phyloP scores from a whole-genome alignment of 2,113 vertebrate species.

The Lasiurus borealis region DNA sequence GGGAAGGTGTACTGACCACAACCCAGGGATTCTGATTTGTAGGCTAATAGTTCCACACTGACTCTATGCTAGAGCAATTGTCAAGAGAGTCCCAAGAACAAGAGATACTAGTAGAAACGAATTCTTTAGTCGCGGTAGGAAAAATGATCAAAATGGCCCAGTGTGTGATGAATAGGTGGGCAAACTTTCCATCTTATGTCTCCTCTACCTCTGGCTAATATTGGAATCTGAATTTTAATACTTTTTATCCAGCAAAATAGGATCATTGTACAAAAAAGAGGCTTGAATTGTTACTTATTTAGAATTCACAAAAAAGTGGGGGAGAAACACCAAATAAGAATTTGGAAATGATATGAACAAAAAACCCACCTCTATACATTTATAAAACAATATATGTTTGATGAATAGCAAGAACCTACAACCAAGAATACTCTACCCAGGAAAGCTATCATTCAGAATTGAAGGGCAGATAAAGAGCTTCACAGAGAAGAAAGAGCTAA shows the following conservation, averaged over 20 bases:
- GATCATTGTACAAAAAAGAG: not conserved
- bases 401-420: no score
- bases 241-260: slow-evolving; percentile 33
- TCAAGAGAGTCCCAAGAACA: not conserved
- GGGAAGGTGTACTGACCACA: not conserved
- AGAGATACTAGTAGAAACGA: not conserved
- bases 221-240: slow-evolving; percentile 34
- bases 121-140: not conserved
- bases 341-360: not conserved
- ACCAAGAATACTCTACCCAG: no score
- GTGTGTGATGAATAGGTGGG: not conserved
- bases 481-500: no score
- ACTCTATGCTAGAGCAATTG: not conserved
- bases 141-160: not conserved
- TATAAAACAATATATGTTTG: not conserved
- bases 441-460: no score
- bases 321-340: not conserved
- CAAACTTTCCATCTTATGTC: not conserved
- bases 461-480: no score
- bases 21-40: not conserved
- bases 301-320: not conserved
- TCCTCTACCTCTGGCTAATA: slow-evolving; percentile 33
- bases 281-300: not conserved
- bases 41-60: no score
- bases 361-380: not conserved